Evolutionary conservation across 2,797 vertebrate species (phyloP), one percentile per base, ranked within the genome.

Genomic region (Sciurus vulgaris): DNA sequence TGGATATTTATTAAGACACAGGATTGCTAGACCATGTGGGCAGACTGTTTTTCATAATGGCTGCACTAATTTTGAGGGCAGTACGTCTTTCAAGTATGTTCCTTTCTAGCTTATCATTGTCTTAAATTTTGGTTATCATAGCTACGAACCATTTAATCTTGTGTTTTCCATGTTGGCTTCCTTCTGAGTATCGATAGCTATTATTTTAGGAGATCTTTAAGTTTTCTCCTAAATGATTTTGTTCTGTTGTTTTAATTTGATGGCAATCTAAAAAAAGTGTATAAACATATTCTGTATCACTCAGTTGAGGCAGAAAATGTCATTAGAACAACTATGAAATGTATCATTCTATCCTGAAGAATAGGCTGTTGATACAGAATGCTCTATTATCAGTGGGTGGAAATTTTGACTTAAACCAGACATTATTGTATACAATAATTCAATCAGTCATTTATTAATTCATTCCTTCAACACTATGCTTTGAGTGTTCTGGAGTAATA

Each of bases 221-320:
- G 3, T 33, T 65, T 74, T 41, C 4, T 28, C 7, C 5, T 7
- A 59, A 63, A 73, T 92, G 8, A 63, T 87, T 92, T 86, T 84
- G 11, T 17, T 85, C 76, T 70, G 89, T 33, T 47, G 56, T 65
- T 83, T 86, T 86, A 89, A 89, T 94, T 78, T 92, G 24, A 73
- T 89, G 74, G 33, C 30, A 76, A 90, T 61, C 30, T 87, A 18
- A 35, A 89, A 59, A 47, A 89, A 49, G 51, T 70, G 22, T 70
- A 17, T 67, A 65, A 86, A 81, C 13, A 69, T 82, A 72, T 59
- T 87, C 15, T 73, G 12, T 11, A 69, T 84, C 3, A 90, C 11
- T 5, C 41, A 18, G 79, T 18, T 56, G 4, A 93, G 61, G 5
- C 5, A 77, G 24, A 67, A 74, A 87, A 79, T 65, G 0, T 89